These are phyloP conservation scores for Thelaira solivaga DNA, from an alignment of 2,888 invertebrate species.

Conservation along the genomic window DNA sequence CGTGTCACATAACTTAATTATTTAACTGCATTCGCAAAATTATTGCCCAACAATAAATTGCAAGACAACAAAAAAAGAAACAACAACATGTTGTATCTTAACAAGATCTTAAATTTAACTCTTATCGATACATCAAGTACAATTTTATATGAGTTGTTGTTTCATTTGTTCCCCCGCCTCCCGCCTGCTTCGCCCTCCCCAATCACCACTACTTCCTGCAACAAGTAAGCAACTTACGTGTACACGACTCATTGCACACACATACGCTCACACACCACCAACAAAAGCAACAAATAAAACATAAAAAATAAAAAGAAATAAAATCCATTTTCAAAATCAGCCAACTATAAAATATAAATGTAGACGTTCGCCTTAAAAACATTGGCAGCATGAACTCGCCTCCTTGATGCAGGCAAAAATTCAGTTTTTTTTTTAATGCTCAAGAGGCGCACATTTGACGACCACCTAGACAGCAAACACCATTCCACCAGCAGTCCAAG, in stretches of 20 bases:
- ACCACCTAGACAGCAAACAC: constrained; percentile 62
- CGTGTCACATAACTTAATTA: constrained; percentile 53
- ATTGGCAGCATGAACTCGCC: constrained; percentile 62
- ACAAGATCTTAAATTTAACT: constrained; percentile 59
- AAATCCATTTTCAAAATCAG: constrained; percentile 46
- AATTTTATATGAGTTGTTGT: constrained; percentile 48
- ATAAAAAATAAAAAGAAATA: constrained; percentile 26
- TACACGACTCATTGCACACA: background rate
- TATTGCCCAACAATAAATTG: constrained; percentile 16
- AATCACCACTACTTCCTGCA: too few species aligned
- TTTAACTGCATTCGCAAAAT: constrained; percentile 50
- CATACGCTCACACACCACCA: background rate
- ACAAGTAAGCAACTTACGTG: background rate
- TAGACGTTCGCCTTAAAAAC: constrained; percentile 61
- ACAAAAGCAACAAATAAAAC: too few species aligned
- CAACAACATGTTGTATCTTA: constrained; percentile 49
- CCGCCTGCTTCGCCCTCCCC: too few species aligned
- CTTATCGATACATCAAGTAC: constrained; percentile 55
- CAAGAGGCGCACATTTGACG: constrained; percentile 60
- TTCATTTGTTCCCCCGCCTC: constrained; percentile 4
- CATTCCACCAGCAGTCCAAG: constrained; percentile 51
- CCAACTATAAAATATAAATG: constrained; percentile 60
- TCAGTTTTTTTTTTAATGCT: constrained; percentile 28
- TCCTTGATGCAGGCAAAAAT: constrained; percentile 42
- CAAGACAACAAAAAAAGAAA: constrained; percentile 22